These are phyloP conservation scores for Bombus terrestris DNA, from an alignment of 1,140 invertebrate genomes.

Conservation along the genomic window DNA sequence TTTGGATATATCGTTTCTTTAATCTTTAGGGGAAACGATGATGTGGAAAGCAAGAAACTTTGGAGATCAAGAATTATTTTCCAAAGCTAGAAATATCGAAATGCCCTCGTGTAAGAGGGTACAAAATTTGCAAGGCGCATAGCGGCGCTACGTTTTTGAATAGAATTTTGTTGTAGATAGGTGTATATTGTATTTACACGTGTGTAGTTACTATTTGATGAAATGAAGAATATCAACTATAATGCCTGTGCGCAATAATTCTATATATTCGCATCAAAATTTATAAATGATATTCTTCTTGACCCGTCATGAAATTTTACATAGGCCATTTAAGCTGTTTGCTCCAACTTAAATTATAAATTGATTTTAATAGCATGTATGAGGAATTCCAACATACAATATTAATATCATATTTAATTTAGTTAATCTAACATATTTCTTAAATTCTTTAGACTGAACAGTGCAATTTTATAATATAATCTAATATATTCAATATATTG, in stretches of 20 bases:
- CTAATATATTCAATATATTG: not conserved
- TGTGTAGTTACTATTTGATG: conserved; percentile 52
- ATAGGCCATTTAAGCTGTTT: conserved; percentile 40
- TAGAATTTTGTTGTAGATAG: conserved; percentile 69
- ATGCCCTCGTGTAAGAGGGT: conserved; percentile 95
- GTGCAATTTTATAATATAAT: not conserved
- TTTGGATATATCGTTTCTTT: conserved; percentile 24
- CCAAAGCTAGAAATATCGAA: conserved; percentile 91
- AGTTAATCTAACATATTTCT: not conserved
- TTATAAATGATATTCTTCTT: conserved; percentile 38
- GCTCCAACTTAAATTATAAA: conserved; percentile 39
- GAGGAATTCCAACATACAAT: not conserved
- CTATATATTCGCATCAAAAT: conserved; percentile 36
- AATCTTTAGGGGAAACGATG: conserved; percentile 90
- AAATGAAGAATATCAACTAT: conserved; percentile 42
- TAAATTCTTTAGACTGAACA: not conserved
- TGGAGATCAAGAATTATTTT: conserved; percentile 89
- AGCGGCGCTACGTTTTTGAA: conserved; percentile 52
- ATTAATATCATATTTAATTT: conserved; percentile 31
- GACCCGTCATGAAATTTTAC: conserved; percentile 22
- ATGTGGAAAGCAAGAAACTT: conserved; percentile 94
- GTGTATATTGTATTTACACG: conserved; percentile 65
- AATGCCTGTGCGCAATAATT: conserved; percentile 21
- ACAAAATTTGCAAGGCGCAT: conserved; percentile 82
- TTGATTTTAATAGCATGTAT: conserved; percentile 15